Evolutionary conservation across 2,113 vertebrate genomes (phyloP).

Genomic region (Hippotragus niger): DNA sequence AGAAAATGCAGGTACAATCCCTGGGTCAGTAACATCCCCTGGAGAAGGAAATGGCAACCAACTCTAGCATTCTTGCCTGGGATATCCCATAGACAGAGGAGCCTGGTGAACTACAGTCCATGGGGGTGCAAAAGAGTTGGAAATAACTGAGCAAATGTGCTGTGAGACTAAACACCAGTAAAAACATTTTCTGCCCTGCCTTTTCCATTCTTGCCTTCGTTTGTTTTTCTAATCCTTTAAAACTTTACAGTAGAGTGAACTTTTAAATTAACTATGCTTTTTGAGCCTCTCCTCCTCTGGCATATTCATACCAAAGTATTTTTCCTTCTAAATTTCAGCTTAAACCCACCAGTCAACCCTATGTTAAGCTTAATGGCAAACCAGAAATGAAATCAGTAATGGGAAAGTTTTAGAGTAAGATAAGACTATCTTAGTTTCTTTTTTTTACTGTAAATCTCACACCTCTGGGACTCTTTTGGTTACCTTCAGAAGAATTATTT

Average conservation of each 20-base stretch:
- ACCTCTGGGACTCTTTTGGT: not conserved
- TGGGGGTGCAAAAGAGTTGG: not conserved
- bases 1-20: not conserved
- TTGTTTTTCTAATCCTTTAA: not conserved
- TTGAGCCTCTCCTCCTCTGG: not conserved
- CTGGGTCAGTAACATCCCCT: not conserved
- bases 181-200: not conserved
- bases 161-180: not conserved
- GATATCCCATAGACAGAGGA: not conserved
- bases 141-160: not conserved
- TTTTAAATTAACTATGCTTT: not conserved
- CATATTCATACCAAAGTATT: not conserved
- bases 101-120: not conserved
- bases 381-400: not conserved
- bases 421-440: not conserved
- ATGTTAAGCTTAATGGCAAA: not conserved
- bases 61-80: not conserved
- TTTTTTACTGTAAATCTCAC: not conserved
- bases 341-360: not conserved
- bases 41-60: not conserved
- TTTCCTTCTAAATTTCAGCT: not conserved
- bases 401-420: not conserved
- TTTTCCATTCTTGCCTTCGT: not conserved
- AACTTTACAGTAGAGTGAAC: not conserved
- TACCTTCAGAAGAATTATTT: not conserved